A percentile compares a stretch with the other conserved stretches of the same genome.
Conservation (phyloP, 2,113 vertebrate genomes). For the Halichoeres trimaculatus region DNA sequence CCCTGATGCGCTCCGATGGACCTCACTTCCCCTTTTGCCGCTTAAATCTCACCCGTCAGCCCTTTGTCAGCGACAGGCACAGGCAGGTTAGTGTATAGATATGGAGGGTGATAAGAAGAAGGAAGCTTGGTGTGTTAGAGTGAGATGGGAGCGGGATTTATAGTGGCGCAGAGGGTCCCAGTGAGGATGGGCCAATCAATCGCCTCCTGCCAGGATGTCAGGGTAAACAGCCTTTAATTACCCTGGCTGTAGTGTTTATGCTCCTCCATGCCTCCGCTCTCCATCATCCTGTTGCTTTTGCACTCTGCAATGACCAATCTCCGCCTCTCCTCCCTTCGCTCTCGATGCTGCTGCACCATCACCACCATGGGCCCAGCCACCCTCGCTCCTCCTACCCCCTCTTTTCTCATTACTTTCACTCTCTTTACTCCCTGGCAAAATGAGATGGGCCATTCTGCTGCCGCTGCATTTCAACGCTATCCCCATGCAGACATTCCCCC, state of each 20-base stretch:
- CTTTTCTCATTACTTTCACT: conserved; percentile 67
- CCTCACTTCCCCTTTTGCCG: background rate
- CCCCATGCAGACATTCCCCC: conserved; percentile 55
- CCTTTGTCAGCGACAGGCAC: conserved; percentile 29
- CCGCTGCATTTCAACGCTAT: conserved; percentile 62
- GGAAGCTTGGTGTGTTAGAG: conserved; percentile 17
- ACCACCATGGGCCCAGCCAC: conserved; percentile 3
- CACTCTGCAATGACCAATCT: conserved; percentile 53
- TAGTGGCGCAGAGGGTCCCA: conserved; percentile 65
- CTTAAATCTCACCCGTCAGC: conserved; percentile 38
- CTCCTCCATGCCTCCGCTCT: conserved; percentile 58
- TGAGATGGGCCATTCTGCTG: conserved; percentile 70
- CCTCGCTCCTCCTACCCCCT: conserved; percentile 17
- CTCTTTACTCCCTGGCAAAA: conserved; percentile 65
- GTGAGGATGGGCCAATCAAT: conserved; percentile 70
- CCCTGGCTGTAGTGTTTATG: conserved; percentile 73
- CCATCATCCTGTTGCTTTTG: conserved; percentile 67
- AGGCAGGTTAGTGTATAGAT: conserved; percentile 27
- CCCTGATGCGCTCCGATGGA: conserved; percentile 33
- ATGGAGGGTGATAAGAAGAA: conserved; percentile 38
- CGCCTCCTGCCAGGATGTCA: conserved; percentile 62
- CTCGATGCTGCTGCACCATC: conserved; percentile 45
- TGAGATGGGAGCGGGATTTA: conserved; percentile 68
- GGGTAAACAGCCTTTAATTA: conserved; percentile 82
- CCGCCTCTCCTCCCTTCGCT: conserved; percentile 34